Conservation (phyloP, 2,888 invertebrate species). For the Drosophila macrothrix region DNA sequence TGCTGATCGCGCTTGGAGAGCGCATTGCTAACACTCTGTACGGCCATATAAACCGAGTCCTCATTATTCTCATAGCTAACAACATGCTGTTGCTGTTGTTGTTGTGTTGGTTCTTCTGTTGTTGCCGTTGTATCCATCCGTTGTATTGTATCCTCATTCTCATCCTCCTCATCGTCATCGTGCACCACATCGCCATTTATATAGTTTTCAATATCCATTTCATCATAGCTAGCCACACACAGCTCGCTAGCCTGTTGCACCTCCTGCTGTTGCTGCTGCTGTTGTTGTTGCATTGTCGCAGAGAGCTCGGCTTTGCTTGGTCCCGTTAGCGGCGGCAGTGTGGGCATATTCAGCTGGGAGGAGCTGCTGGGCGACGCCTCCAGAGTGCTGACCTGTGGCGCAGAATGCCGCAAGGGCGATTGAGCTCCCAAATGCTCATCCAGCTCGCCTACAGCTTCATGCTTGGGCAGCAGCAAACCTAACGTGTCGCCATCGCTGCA, state of each 20-base stretch:
- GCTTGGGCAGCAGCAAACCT: constrained; percentile 73
- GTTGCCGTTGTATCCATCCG: constrained; percentile 50
- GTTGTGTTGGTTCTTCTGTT: constrained; percentile 45
- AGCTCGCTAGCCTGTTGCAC: constrained; percentile 54
- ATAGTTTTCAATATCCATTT: constrained; percentile 82
- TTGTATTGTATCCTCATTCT: constrained; percentile 63
- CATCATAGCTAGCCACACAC: constrained; percentile 76
- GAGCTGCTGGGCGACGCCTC: constrained; percentile 48
- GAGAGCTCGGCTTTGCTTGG: constrained; percentile 62
- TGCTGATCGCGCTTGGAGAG: constrained; percentile 42
- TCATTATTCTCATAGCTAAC: constrained; percentile 62
- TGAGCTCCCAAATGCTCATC: constrained; percentile 64
- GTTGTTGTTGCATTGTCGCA: constrained; percentile 31
- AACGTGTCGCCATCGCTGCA: constrained; percentile 70
- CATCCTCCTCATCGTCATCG: constrained; percentile 58
- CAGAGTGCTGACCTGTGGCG: constrained; percentile 32
- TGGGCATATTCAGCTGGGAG: constrained; percentile 60
- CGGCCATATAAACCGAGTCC: constrained; percentile 61
- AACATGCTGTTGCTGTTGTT: constrained; percentile 43
- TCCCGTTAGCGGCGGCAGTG: constrained; percentile 68
- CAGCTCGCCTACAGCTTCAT: constrained; percentile 67
- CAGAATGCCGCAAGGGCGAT: constrained; percentile 39
- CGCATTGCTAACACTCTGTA: constrained; percentile 46
- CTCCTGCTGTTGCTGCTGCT: constrained; percentile 54
- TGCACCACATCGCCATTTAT: constrained; percentile 79